phyloP scores from a whole-genome alignment of 2,888 invertebrate species.

The Phyto melanocephala region DNA sequence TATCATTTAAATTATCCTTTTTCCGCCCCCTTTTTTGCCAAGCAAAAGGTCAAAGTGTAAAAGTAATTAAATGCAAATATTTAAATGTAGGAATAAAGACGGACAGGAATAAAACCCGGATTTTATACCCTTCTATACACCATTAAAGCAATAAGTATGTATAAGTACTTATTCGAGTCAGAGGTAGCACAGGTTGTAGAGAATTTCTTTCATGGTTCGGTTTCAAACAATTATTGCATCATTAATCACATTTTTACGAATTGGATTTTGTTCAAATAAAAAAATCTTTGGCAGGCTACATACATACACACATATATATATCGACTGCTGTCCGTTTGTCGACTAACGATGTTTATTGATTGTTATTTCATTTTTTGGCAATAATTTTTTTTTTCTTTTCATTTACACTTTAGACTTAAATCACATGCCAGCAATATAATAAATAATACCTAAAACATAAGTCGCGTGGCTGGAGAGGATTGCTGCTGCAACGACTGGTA shows the following conservation, averaged over 20 bases:
- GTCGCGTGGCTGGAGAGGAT: neutral
- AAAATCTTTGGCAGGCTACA: slow-evolving; percentile 53
- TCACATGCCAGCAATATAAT: neutral
- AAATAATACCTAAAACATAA: neutral
- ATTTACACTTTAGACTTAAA: slow-evolving; percentile 32
- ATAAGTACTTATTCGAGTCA: neutral
- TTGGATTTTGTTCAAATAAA: slow-evolving; percentile 49
- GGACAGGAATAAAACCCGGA: neutral
- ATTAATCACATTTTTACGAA: slow-evolving; percentile 58
- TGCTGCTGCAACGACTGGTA: neutral
- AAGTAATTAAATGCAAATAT: neutral
- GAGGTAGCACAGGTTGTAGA: neutral
- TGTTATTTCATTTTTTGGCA: slow-evolving; percentile 55
- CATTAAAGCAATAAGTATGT: no score
- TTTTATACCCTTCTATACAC: no score
- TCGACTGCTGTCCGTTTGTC: slow-evolving; percentile 60
- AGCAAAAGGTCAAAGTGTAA: no score
- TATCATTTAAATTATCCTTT: neutral
- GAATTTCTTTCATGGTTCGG: neutral
- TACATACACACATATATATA: no score
- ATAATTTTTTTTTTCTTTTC: slow-evolving; percentile 5
- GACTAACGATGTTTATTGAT: slow-evolving; percentile 62
- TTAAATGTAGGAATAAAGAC: neutral
- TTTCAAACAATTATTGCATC: slow-evolving; percentile 53
- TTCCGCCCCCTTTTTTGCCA: no score